Conservation (phyloP, 2,113 vertebrate genomes). For the Nothobranchius kuhntae region DNA sequence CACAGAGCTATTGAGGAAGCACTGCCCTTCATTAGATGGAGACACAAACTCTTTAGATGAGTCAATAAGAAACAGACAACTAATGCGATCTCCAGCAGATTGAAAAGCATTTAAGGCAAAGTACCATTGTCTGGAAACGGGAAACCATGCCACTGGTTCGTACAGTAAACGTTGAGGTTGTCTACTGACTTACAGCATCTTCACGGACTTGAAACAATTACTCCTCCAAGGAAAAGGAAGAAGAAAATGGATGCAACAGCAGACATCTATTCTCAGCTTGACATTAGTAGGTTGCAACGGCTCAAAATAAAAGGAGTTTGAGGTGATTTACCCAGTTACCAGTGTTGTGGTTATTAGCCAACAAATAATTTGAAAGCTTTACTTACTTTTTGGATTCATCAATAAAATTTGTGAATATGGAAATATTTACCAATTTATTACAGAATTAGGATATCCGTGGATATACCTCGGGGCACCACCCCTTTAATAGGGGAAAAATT, state of each 20-base stretch:
- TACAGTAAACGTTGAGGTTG: constrained; percentile 65
- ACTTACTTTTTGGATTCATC: no score
- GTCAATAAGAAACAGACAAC: constrained; percentile 70
- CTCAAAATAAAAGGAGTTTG: no score
- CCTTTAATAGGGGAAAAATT: no score
- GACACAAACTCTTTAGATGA: constrained; percentile 74
- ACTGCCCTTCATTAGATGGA: constrained; percentile 71
- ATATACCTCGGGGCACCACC: no score
- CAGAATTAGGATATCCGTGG: no score
- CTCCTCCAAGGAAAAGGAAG: background rate
- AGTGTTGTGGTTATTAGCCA: no score
- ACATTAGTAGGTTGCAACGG: no score
- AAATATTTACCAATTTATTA: no score
- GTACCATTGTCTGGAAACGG: constrained; percentile 64
- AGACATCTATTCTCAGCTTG: no score
- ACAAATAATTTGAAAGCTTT: no score
- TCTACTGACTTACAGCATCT: constrained; percentile 22
- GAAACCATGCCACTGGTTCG: constrained; percentile 52
- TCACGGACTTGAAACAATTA: constrained; percentile 48
- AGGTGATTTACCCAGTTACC: no score
- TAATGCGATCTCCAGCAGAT: constrained; percentile 75
- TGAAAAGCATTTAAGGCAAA: constrained; percentile 76
- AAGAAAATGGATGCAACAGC: background rate
- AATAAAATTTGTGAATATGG: no score
- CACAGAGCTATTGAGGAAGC: constrained; percentile 66